phyloP scores from a whole-genome alignment of 2,113 vertebrate genomes.

The Pristiophorus japonicus region DNA sequence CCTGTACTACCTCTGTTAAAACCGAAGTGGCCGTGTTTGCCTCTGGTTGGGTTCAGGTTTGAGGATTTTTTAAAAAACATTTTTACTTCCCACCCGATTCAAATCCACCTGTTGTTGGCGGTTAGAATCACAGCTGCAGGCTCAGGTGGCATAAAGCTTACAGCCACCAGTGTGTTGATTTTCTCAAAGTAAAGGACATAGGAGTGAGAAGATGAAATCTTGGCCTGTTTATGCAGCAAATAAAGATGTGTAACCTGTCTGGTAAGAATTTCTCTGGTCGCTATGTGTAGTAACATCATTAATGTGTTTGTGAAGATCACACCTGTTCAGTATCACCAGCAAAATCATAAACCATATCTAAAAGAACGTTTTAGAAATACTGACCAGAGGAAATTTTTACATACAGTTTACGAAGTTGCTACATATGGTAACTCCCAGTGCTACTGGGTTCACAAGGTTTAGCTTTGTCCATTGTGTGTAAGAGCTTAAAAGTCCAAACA shows the following conservation, averaged over 20 bases:
- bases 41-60: too few relatives aligned
- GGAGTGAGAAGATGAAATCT: neutral
- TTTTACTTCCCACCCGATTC: too few relatives aligned
- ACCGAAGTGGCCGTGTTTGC: too few relatives aligned
- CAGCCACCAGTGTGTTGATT: neutral
- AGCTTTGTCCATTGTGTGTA: neutral
- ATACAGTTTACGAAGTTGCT: neutral
- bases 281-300: neutral
- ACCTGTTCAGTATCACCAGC: neutral
- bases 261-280: neutral
- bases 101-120: too few relatives aligned
- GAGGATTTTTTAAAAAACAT: too few relatives aligned
- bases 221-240: neutral
- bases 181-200: neutral
- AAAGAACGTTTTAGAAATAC: neutral
- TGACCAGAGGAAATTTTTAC: neutral
- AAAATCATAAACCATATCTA: neutral
- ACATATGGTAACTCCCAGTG: neutral
- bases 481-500: neutral
- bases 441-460: too few relatives aligned
- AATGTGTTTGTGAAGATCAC: neutral
- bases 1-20: too few relatives aligned
- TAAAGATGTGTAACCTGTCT: neutral
- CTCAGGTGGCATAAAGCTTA: neutral
- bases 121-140: neutral